phyloP scores from a whole-genome alignment of 2,797 vertebrate genomes.

The Aphelocoma californica region DNA sequence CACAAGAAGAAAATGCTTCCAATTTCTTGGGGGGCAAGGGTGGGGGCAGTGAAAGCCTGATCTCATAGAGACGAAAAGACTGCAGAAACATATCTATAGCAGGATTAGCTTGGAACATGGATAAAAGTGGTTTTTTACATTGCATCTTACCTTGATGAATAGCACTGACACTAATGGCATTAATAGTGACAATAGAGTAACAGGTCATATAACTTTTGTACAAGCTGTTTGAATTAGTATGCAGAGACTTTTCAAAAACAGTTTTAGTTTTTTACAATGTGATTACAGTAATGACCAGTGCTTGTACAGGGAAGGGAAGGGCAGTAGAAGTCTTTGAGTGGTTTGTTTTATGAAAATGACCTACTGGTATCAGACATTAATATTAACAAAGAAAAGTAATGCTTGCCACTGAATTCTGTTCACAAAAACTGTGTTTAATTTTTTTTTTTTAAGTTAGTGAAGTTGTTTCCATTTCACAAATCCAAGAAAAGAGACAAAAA shows the following conservation, averaged over 20 bases:
- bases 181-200: not conserved
- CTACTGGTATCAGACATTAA: not conserved
- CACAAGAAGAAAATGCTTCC: not conserved
- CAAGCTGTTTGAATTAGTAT: not conserved
- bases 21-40: fast-evolving
- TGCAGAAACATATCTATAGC: not conserved
- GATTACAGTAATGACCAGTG: not conserved
- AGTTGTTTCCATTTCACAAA: not conserved
- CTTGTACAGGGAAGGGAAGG: not conserved
- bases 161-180: not conserved
- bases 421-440: not conserved
- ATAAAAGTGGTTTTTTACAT: not conserved
- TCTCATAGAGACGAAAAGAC: not conserved
- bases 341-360: not conserved
- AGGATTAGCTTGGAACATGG: not conserved
- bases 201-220: not conserved
- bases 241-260: not conserved
- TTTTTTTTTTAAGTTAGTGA: not conserved
- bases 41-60: not conserved
- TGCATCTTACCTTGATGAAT: not conserved
- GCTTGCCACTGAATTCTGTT: not conserved
- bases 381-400: not conserved
- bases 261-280: not conserved
- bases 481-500: not conserved
- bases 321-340: not conserved